Percentiles rank a stretch among this genome's conserved stretches.
Conservation (phyloP, 2,113 vertebrate genomes). For the Brevimyrus niger region DNA sequence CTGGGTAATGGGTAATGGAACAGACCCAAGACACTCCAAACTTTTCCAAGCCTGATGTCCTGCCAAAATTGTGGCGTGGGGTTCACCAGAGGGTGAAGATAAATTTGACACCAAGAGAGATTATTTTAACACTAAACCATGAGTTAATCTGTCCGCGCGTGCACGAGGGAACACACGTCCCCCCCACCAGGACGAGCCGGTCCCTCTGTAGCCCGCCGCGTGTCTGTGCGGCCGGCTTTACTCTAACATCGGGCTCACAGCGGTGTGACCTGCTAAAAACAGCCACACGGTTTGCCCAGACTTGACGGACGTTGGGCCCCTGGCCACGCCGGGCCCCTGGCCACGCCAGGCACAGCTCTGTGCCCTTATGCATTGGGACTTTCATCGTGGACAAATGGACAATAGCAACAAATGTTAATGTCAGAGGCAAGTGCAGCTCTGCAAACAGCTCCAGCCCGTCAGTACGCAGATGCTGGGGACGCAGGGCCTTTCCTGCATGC, state of each 20-base stretch:
- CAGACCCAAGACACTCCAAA: not conserved
- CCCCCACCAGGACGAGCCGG: slow-evolving; percentile 3
- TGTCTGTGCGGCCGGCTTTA: slow-evolving; percentile 25
- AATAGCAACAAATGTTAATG: slow-evolving; percentile 66
- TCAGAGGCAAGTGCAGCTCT: slow-evolving; percentile 66
- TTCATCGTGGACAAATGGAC: slow-evolving; percentile 49
- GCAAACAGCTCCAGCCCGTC: slow-evolving; percentile 76
- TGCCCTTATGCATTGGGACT: slow-evolving; percentile 63
- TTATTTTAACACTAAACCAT: not conserved
- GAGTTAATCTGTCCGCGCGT: slow-evolving; percentile 15
- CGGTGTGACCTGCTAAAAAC: slow-evolving; percentile 26
- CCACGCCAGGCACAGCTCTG: slow-evolving; percentile 42
- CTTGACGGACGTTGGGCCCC: no score
- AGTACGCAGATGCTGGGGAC: slow-evolving; percentile 23
- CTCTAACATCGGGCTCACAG: not conserved
- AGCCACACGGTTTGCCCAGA: slow-evolving; percentile 14
- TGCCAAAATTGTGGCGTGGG: not conserved
- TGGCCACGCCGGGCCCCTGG: slow-evolving; percentile 56
- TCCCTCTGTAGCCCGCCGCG: slow-evolving; percentile 28
- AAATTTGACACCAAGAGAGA: not conserved
- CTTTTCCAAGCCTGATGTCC: not conserved
- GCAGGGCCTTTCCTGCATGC: slow-evolving; percentile 50
- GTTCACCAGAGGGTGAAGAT: not conserved
- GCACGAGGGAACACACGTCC: not conserved
- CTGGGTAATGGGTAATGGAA: not conserved